Percentiles rank a stretch among this genome's conserved stretches.
Conservation (phyloP, 1,140 invertebrate species). For the Homarus americanus region DNA sequence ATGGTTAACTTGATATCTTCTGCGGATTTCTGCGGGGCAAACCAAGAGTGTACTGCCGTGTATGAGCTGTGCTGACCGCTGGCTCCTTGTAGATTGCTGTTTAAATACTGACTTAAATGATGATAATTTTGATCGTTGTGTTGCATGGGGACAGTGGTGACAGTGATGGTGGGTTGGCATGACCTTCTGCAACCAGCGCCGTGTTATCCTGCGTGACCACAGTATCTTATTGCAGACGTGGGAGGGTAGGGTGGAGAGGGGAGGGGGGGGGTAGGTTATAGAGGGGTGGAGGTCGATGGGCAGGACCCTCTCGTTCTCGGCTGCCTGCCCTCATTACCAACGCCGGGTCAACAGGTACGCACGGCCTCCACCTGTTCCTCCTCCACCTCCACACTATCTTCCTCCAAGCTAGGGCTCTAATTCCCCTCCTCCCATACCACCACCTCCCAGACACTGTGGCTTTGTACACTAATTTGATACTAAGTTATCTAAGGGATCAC, state of each 20-base stretch:
- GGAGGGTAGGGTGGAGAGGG: conserved; percentile 1
- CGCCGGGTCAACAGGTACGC: conserved; percentile 28
- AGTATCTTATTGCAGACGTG: conserved; percentile 37
- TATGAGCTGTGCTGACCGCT: too few species aligned
- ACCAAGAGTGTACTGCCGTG: too few species aligned
- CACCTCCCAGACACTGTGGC: not conserved
- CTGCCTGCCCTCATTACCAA: conserved; percentile 22
- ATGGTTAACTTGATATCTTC: conserved; percentile 32
- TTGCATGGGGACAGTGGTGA: too few species aligned
- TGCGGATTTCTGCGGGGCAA: not conserved
- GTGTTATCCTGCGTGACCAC: conserved; percentile 40
- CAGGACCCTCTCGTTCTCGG: not conserved
- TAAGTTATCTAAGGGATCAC: too few species aligned
- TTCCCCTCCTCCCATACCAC: not conserved
- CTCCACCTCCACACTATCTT: too few species aligned
- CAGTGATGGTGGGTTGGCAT: not conserved
- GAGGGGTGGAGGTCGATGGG: conserved; percentile 14
- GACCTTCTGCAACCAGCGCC: conserved; percentile 8
- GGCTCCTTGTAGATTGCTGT: too few species aligned
- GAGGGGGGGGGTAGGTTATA: conserved; percentile 8
- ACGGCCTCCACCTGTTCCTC: not conserved
- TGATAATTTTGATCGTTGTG: too few species aligned
- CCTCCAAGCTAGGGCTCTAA: not conserved
- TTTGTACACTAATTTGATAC: too few species aligned
- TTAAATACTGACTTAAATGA: too few species aligned